Evolutionary conservation across 1,140 invertebrate species (phyloP).

Genomic region (Doryteuthis pealeii): DNA sequence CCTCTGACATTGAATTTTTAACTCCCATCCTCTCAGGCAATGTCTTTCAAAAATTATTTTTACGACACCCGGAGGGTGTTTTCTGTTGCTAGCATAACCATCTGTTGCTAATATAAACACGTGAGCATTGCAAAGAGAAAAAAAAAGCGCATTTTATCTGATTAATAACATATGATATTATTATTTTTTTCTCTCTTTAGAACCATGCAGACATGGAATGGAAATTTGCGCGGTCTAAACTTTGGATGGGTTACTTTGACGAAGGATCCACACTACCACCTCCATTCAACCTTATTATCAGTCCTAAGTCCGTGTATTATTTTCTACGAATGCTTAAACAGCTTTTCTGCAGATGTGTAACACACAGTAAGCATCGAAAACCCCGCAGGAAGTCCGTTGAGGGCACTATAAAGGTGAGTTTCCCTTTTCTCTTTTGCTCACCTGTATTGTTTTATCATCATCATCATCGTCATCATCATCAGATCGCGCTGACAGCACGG

Average conservation of each 20-base stretch:
- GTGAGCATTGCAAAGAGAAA: too few relatives aligned
- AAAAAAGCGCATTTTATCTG: too few relatives aligned
- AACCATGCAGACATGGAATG: conserved; percentile 67
- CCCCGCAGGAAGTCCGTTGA: conserved; percentile 33
- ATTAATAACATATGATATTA: too few relatives aligned
- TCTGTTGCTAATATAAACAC: too few relatives aligned
- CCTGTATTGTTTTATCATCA: background rate
- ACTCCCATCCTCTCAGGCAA: too few relatives aligned
- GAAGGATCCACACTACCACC: conserved; percentile 65
- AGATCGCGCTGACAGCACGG: too few relatives aligned
- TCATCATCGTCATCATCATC: too few relatives aligned
- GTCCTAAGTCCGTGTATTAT: conserved; percentile 65
- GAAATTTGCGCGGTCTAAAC: conserved; percentile 67
- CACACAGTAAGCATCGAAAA: conserved; percentile 10
- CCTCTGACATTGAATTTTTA: too few relatives aligned
- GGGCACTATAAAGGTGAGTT: conserved; percentile 40
- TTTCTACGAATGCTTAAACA: conserved; percentile 48
- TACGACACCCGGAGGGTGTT: too few relatives aligned
- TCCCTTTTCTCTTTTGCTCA: background rate
- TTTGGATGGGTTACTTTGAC: conserved; percentile 68
- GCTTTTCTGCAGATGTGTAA: conserved; percentile 33
- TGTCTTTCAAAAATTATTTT: too few relatives aligned
- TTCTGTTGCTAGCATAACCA: too few relatives aligned
- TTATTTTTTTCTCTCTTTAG: conserved; percentile 46
- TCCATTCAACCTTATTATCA: conserved; percentile 66